Percentiles rank a stretch among this genome's conserved stretches.
phyloP scores from a whole-genome alignment of 2,888 invertebrate genomes.

The Drymonia ruficornis region DNA sequence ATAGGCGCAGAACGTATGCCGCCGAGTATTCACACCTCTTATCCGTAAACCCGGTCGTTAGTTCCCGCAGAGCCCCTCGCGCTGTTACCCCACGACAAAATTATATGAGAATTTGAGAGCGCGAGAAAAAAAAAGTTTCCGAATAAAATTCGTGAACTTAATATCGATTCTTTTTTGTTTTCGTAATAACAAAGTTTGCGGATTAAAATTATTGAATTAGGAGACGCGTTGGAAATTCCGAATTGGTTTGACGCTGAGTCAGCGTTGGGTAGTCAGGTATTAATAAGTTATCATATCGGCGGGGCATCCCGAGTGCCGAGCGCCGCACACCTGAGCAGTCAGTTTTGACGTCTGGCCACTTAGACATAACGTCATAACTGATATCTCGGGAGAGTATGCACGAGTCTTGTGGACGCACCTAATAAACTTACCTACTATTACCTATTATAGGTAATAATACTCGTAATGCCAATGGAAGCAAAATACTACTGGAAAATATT shows the following conservation, averaged over 20 bases:
- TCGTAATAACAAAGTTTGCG: constrained; percentile 32
- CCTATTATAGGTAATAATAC: too few species aligned
- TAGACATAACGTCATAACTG: too few species aligned
- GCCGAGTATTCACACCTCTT: constrained; percentile 23
- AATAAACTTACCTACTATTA: too few species aligned
- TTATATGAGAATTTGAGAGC: constrained; percentile 20
- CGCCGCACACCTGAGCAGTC: too few species aligned
- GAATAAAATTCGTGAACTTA: constrained; percentile 23
- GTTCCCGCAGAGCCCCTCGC: constrained; percentile 21
- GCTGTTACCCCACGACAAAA: constrained; percentile 32
- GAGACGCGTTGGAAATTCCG: constrained; percentile 17
- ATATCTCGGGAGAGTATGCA: too few species aligned
- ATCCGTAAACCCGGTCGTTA: constrained; percentile 31
- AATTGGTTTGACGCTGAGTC: constrained; percentile 16
- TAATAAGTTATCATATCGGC: too few species aligned
- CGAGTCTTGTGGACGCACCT: too few species aligned
- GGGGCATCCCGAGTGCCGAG: too few species aligned
- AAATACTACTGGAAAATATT: too few species aligned
- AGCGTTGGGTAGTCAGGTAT: too few species aligned
- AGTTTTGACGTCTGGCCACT: too few species aligned
- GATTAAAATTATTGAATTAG: constrained; percentile 35
- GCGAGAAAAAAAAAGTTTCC: constrained; percentile 16
- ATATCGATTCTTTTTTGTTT: constrained; percentile 36
- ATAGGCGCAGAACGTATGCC: constrained; percentile 21
- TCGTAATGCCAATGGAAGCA: too few species aligned